Evolutionary conservation across 2,888 invertebrate genomes (phyloP), one percentile per base, ranked within the genome.

Genomic region (Dastarcus helophoroides): DNA sequence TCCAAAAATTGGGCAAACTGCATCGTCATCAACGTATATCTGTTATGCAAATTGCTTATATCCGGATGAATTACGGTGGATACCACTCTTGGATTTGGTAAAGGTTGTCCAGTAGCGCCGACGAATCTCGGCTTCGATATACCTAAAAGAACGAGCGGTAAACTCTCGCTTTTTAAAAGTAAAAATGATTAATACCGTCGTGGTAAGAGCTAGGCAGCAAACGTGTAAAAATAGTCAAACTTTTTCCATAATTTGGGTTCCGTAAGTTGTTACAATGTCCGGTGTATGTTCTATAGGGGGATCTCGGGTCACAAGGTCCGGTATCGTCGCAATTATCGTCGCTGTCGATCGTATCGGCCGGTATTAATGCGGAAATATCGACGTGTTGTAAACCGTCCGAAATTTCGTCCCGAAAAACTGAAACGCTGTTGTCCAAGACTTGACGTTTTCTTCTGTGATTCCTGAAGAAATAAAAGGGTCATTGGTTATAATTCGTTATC

Each of bases 1-100:
- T 94, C 94, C 11, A 94, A 58, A 50, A 95, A 81, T 59, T 94
- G 93, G 0, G 90, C 93, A 50, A 79, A 93, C 64, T 93, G 93
- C 93, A 94, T 94, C 22, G 84, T 73, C 82, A 93, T 85, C 10
- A 93, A 64, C 0, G 89, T 83, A 60, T 93, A 91, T 4, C 88
- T 69, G 1, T 79, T 79, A 53, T 90, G 89, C 11, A 90, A 66
- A 54, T 90, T 85, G 16, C 88, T 88, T 35, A 90, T 86, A 50
- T 91, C 90, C 0, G 89, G 85, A 58, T 94, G 94, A 27, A 94
- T 82, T 1, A 79, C 75, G 0, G 88, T 82, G 1, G 91, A 91
- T 19, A 94, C 75, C 0, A 79, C 67, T 22, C 94, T 69, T 0
- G 93, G 88, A 14, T 89, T 88, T 0, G 93, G 93, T 11, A 94